Percentiles rank a stretch among this genome's conserved stretches.
Conservation (phyloP, 2,797 vertebrate species). For the Todus mexicanus region DNA sequence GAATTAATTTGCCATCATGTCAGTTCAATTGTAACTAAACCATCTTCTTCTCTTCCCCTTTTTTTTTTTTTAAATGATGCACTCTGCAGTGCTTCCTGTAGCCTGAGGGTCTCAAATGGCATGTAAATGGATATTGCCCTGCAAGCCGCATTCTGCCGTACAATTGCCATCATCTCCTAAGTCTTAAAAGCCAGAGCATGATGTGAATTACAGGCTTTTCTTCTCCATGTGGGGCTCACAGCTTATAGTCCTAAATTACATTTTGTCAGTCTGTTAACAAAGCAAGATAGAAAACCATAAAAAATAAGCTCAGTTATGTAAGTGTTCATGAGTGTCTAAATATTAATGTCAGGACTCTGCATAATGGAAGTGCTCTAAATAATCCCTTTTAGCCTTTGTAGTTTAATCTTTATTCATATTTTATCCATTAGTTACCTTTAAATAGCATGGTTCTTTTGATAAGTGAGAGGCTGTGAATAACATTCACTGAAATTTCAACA, state of each 20-base stretch:
- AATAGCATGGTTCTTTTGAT: slow-evolving; percentile 36
- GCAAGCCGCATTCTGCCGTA: slow-evolving; percentile 33
- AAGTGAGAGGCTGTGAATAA: slow-evolving; percentile 34
- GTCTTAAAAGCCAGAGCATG: slow-evolving; percentile 50
- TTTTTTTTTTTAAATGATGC: background rate
- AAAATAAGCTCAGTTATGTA: slow-evolving; percentile 45
- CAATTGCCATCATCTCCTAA: slow-evolving; percentile 13
- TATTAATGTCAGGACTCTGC: slow-evolving; percentile 51
- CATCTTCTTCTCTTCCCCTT: background rate
- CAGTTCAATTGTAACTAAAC: slow-evolving; percentile 43
- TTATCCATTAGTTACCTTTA: slow-evolving; percentile 61
- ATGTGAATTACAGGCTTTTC: slow-evolving; percentile 56
- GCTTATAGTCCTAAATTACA: slow-evolving; percentile 52
- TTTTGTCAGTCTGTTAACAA: slow-evolving; percentile 63
- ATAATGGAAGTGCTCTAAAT: slow-evolving; percentile 50
- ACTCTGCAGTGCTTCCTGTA: background rate
- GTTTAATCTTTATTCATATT: slow-evolving; percentile 59
- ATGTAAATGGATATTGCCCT: slow-evolving; percentile 47
- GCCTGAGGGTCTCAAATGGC: slow-evolving; percentile 10
- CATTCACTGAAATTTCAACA: background rate
- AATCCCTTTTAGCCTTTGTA: slow-evolving; percentile 56
- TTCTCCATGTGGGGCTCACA: slow-evolving; percentile 37
- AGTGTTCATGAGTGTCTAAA: slow-evolving; percentile 47
- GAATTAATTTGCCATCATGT: slow-evolving; percentile 35
- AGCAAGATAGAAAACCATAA: slow-evolving; percentile 53